Conservation (phyloP, 2,797 vertebrate genomes). For the Thripadectes ignobilis region DNA sequence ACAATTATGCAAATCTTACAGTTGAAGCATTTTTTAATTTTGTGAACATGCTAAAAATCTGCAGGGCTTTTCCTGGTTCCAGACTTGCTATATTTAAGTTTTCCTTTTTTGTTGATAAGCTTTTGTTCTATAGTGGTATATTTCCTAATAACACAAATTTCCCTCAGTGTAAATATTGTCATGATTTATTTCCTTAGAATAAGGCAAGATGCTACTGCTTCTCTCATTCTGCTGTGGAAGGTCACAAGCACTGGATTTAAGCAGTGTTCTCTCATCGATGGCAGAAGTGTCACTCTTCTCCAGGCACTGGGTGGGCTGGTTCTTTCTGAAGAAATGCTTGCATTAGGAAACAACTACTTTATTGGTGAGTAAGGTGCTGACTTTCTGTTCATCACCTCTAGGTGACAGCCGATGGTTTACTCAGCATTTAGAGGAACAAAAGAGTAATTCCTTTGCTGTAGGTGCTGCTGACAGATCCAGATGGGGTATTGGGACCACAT, state of each 20-base stretch:
- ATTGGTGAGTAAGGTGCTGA: conserved; percentile 84
- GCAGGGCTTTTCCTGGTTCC: neutral
- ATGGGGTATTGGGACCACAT: neutral
- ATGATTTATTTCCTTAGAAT: conserved; percentile 62
- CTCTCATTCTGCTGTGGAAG: conserved; percentile 88
- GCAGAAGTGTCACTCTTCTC: conserved; percentile 86
- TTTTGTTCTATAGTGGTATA: neutral
- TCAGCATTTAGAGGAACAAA: neutral
- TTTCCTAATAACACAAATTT: neutral
- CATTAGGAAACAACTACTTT: conserved; percentile 93
- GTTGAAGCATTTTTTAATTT: neutral
- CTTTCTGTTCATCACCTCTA: neutral
- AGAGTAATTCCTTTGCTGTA: neutral
- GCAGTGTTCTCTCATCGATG: conserved; percentile 90
- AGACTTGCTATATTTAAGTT: neutral
- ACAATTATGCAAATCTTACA: neutral
- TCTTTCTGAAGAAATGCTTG: conserved; percentile 86
- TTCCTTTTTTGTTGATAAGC: neutral
- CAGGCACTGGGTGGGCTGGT: conserved; percentile 89
- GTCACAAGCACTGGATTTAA: conserved; percentile 88
- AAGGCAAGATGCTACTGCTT: conserved; percentile 82
- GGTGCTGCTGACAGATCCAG: neutral
- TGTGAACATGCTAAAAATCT: neutral
- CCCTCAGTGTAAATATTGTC: neutral
- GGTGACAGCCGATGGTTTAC: neutral